Evolutionary conservation across 2,113 vertebrate genomes (phyloP).

Genomic region (Mormoops blainvillei): DNA sequence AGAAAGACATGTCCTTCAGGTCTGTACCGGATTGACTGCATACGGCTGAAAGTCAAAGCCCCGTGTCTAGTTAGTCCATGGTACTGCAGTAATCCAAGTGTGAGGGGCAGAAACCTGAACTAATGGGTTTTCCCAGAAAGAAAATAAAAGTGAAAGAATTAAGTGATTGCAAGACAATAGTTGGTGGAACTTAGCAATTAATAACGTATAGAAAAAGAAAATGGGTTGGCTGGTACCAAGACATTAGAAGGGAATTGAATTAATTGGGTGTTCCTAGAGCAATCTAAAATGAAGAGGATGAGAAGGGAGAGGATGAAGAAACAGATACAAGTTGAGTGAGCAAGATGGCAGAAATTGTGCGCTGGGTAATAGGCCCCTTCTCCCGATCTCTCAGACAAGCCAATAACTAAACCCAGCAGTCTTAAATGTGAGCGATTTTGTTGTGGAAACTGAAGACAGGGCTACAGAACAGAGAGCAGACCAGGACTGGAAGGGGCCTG

Average conservation of each 20-base stretch:
- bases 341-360: not conserved
- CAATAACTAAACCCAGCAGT: not conserved
- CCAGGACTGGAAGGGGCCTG: not conserved
- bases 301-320: not conserved
- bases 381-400: not conserved
- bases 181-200: not conserved
- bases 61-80: not conserved
- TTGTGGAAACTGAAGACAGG: not conserved
- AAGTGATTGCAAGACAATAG: not conserved
- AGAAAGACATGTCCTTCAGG: not conserved
- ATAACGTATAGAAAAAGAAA: not conserved
- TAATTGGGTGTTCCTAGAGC: not conserved
- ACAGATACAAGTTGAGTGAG: not conserved
- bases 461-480: not conserved
- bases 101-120: not conserved
- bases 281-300: not conserved
- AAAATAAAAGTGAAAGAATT: not conserved
- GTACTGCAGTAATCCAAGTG: not conserved
- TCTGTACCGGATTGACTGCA: not conserved
- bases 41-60: not conserved
- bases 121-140: not conserved
- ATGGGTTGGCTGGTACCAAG: not conserved
- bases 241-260: not conserved
- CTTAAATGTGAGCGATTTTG: not conserved
- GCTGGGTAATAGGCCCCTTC: not conserved